Conservation (phyloP, 30 jellyfish, hydroid and myxozoan genomes). For the Hydractinia symbiolongicarpus region DNA sequence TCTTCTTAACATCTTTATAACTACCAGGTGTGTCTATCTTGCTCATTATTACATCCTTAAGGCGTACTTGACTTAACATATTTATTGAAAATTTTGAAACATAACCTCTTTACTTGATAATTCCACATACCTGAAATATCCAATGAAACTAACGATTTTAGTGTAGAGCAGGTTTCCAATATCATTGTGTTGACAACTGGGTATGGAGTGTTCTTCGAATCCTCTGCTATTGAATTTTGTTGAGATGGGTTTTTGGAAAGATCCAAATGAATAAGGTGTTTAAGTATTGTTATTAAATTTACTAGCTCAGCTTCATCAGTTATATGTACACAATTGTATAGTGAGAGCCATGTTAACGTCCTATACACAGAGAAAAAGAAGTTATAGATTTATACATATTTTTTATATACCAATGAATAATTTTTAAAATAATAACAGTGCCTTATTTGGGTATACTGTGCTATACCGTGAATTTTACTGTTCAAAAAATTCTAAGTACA, state of each 20-base stretch:
- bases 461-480: no score
- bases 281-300: constrained; percentile 18
- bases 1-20: no score
- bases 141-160: constrained; percentile 48
- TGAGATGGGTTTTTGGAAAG: constrained; percentile 37
- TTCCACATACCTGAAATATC: constrained; percentile 62
- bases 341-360: constrained; percentile 41
- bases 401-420: background rate
- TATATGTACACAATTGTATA: constrained; percentile 31
- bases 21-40: no score
- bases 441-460: no score
- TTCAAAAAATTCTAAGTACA: no score
- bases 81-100: no score
- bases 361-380: constrained; percentile 24
- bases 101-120: no score
- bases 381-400: background rate
- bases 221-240: background rate
- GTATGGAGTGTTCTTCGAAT: background rate
- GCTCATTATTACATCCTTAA: no score
- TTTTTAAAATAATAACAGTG: background rate
- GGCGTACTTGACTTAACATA: no score
- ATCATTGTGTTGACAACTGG: constrained; percentile 20
- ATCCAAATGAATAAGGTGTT: constrained; percentile 55
- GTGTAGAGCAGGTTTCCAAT: constrained; percentile 24
- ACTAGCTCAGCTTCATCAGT: constrained; percentile 7